A percentile compares a stretch with the other conserved stretches of the same genome.
phyloP scores from a whole-genome alignment of 2,797 vertebrate genomes.

The Chromobotia macracanthus region DNA sequence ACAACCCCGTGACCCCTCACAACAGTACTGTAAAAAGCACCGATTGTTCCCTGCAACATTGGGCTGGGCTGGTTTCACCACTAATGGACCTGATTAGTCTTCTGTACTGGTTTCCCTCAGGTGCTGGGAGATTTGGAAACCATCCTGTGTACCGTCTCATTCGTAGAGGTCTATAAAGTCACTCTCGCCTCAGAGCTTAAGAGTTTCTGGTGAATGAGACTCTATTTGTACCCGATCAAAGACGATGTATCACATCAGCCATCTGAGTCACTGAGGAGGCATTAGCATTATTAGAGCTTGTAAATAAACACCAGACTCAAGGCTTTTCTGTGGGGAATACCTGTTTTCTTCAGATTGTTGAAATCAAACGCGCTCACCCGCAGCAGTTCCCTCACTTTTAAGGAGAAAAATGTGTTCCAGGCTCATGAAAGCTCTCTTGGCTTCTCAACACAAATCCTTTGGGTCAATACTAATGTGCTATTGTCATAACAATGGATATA shows the following conservation, averaged over 20 bases:
- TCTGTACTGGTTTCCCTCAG: constrained; percentile 31
- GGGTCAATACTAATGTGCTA: constrained; percentile 5
- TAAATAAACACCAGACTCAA: constrained; percentile 49
- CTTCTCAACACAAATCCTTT: constrained; percentile 12
- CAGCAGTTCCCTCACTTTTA: background rate
- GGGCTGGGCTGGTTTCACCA: background rate
- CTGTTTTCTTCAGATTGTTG: constrained; percentile 27
- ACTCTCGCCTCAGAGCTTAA: constrained; percentile 28
- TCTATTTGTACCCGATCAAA: constrained; percentile 40
- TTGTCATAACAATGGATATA: constrained; percentile 31
- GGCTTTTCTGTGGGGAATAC: constrained; percentile 31
- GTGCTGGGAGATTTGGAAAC: constrained; percentile 28
- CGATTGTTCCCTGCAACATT: constrained; percentile 10
- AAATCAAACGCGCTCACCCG: constrained; percentile 31
- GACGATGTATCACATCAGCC: constrained; percentile 31
- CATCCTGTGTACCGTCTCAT: constrained; percentile 24
- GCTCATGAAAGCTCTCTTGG: constrained; percentile 10
- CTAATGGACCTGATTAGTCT: constrained; percentile 26
- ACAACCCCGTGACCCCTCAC: background rate
- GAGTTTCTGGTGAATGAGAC: constrained; percentile 36
- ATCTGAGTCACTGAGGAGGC: constrained; percentile 43
- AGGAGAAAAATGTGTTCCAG: background rate
- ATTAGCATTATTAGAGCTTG: constrained; percentile 47
- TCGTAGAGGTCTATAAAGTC: constrained; percentile 26
- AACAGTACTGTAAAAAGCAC: constrained; percentile 28